Evolutionary conservation across 2,888 invertebrate genomes (phyloP), one percentile per base, ranked within the genome.

Genomic region (Atethmia centrago): DNA sequence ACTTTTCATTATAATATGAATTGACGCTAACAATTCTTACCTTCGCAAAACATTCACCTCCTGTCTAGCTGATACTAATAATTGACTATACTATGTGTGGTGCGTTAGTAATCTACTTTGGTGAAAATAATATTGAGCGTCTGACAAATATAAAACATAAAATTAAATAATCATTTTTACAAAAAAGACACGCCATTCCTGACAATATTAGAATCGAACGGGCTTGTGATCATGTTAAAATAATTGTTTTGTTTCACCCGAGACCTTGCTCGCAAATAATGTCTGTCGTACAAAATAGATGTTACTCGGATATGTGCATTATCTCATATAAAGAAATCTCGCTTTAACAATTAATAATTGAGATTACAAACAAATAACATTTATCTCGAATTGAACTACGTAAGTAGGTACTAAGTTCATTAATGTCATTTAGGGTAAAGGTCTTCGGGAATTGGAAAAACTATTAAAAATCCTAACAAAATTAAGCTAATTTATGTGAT

Each of bases 401-500:
- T 65, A 55, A 28, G 7, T 28, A 71, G 7, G 5, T 21, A 40
- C 51, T 61, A 68, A 66, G 40, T 62, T 73, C 28, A 47, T 53
- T 69, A 72, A 65, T 45, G 55, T 71, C 49, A 65, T 70, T 74
- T 79, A 74, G 66, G 68, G 59, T 62, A 79, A 72, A 73, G 77
- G 71, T 73, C 84, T 74, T 74, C 76, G 67, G 69, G 69, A 79
- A 78, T 79, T 69, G 71, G 63, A 76, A 72, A 77, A 84, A 65
- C 67, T 64, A 76, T 79, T 78, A 82, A 80, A 87, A 84, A 84
- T 76, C 71, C 73, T 84, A 87, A 81, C 49, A 84, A 86, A 88
- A 84, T 86, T 84, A 86, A 68, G 70, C 77, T 84, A 88, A 51
- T 42, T 66, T 74, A 74, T 67, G 45, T 70, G 84, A 81, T 79